Percentiles rank a stretch among this genome's conserved stretches.
phyloP scores from a whole-genome alignment of 2,113 vertebrate species.

The Danionella cerebrum region DNA sequence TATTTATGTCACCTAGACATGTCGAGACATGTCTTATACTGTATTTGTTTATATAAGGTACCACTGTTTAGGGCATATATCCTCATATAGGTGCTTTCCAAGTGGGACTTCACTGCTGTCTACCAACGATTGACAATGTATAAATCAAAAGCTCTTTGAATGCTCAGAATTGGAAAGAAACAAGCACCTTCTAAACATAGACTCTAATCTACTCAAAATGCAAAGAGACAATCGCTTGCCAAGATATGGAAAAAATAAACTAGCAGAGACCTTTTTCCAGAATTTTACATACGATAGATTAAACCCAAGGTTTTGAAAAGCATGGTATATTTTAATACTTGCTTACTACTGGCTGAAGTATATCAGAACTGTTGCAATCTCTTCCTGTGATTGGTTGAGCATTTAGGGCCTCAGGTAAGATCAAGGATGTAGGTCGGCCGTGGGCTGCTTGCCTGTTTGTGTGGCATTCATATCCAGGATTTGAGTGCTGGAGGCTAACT shows the following conservation, averaged over 20 bases:
- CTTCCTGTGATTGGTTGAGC: constrained; percentile 23
- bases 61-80: too few species aligned
- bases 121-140: too few species aligned
- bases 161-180: neutral
- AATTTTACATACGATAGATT: neutral
- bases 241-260: neutral
- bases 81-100: too few species aligned
- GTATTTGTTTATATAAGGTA: too few species aligned
- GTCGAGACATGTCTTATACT: too few species aligned
- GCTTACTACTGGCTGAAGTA: neutral
- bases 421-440: constrained; percentile 53
- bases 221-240: neutral
- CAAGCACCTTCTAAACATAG: neutral
- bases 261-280: neutral
- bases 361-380: neutral
- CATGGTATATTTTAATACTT: neutral
- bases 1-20: too few species aligned
- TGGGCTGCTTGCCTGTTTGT: constrained; percentile 40
- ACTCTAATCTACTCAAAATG: neutral
- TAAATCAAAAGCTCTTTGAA: neutral
- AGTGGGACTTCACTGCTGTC: too few species aligned
- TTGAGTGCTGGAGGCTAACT: constrained; percentile 29
- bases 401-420: constrained; percentile 39
- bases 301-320: neutral
- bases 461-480: constrained; percentile 38